Base-by-base conservation (phyloP, 2,113 vertebrate species). In the Rhabdomys dilectus region DNA sequence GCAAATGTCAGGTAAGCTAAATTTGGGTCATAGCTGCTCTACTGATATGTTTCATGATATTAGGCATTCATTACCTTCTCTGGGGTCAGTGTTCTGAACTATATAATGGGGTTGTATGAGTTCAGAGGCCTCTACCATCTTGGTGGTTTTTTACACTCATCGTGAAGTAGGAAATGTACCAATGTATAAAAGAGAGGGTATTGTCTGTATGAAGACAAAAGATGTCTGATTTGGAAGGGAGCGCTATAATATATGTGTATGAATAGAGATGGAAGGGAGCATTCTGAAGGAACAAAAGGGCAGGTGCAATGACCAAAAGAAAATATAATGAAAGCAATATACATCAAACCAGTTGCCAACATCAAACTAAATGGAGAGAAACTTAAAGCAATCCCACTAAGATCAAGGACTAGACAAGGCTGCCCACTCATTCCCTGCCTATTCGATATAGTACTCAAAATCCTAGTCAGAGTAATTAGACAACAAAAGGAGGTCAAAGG, bases 1-100 rank as follows among this genome's bases (percentile, higher is more conserved):
- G 89, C 93, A 97, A 96, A 96, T 95, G 80, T 91, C 86, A 96
- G n/a, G 31, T 93, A 70, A 82, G 26, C 78, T 22, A 9, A 72
- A 53, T 75, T 86, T 82, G 66, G 42, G 42, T 70, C 58, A 76
- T 68, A 73, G 64, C 56, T 42, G 7, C 16, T 31, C 36, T 90
- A 53, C 60, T 36, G 29, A 58, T 3, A 3, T 51, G 73, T 29
- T 93, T 66, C 42, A 62, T 60, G 42, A 21, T 66, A 68, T 13
- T 91, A 56, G 11, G 17, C 42, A 72, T 72, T 60, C 16, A 66
- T 22, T 48, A 58, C 39, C 1, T 15, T 84, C 86, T 34, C 21
- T 86, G 34, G 34, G 42, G 16, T 88, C 70, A 78, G 5, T 91
- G 82, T 96, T 92, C 34, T 56, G 36, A 48, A 92, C 78, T 93